These are phyloP conservation scores for Crax fasciolata DNA, from an alignment of 2,797 vertebrate species.

Conservation along the genomic window DNA sequence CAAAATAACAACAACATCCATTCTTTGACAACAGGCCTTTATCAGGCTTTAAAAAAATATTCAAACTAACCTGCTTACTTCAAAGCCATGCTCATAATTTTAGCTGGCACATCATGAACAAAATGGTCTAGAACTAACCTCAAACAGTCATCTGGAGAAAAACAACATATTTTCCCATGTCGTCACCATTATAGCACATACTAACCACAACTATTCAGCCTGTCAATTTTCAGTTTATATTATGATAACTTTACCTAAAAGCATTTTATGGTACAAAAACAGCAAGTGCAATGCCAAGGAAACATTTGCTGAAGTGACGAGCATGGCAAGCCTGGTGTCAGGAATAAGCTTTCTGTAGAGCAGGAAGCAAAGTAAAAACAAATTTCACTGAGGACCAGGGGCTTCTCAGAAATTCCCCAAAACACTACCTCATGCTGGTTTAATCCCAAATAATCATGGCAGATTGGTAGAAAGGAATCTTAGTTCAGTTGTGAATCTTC, in stretches of 20 bases:
- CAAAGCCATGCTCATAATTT: constrained; percentile 30
- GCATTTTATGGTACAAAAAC: constrained; percentile 56
- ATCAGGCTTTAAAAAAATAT: neutral
- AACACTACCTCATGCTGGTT: neutral
- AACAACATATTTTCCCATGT: constrained; percentile 61
- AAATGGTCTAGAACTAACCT: constrained; percentile 61
- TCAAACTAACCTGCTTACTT: constrained; percentile 55
- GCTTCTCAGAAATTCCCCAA: constrained; percentile 11
- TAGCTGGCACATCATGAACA: constrained; percentile 53
- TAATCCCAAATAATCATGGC: neutral
- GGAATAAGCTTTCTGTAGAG: constrained; percentile 35
- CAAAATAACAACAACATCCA: neutral
- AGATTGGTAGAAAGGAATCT: neutral
- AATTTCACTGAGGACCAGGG: neutral
- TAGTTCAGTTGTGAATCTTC: neutral
- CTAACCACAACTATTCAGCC: constrained; percentile 74
- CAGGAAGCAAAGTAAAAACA: neutral
- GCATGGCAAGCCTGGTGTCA: neutral
- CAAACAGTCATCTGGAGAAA: constrained; percentile 48
- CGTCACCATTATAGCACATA: constrained; percentile 58
- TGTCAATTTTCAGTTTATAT: constrained; percentile 76
- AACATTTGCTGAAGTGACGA: constrained; percentile 45
- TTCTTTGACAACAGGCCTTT: constrained; percentile 26
- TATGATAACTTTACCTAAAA: constrained; percentile 77
- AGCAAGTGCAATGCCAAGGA: constrained; percentile 65